A percentile compares a stretch with the other conserved stretches of the same genome.
phyloP scores from a whole-genome alignment of 2,888 invertebrate species.

The Microctonus brassicae region DNA sequence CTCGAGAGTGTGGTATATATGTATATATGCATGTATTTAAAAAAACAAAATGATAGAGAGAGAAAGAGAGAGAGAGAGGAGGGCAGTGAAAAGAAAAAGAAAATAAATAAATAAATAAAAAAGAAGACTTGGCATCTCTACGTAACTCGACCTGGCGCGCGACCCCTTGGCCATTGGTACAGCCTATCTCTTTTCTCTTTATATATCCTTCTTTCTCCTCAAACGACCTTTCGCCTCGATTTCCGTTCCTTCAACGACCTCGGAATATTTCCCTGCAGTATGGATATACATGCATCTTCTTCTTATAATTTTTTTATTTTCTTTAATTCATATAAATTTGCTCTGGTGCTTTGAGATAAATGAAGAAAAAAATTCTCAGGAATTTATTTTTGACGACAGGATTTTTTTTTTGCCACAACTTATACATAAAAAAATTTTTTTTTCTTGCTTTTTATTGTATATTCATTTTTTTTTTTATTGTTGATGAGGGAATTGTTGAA shows the following conservation, averaged over 20 bases:
- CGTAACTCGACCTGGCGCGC: slow-evolving; percentile 13
- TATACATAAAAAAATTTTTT: too few species aligned
- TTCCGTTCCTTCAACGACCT: slow-evolving; percentile 15
- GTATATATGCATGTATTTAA: background rate
- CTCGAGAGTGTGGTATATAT: too few species aligned
- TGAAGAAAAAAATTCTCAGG: too few species aligned
- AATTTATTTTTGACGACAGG: too few species aligned
- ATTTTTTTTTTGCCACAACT: too few species aligned
- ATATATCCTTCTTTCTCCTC: background rate
- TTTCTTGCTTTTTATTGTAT: background rate
- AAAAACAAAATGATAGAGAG: background rate
- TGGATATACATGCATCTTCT: background rate
- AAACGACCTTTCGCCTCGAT: slow-evolving; percentile 29
- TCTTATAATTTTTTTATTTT: background rate
- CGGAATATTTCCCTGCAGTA: slow-evolving; percentile 4
- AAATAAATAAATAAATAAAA: background rate
- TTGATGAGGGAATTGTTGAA: slow-evolving; percentile 9
- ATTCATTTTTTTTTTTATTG: background rate
- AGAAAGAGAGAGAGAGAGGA: background rate
- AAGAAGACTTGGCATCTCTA: slow-evolving; percentile 19
- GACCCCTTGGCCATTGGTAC: slow-evolving; percentile 22
- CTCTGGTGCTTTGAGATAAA: too few species aligned
- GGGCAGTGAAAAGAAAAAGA: background rate
- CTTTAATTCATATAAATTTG: too few species aligned
- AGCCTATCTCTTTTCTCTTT: background rate